Percentiles rank a stretch among this genome's conserved stretches.
Evolutionary conservation across 2,888 invertebrate species (phyloP).

Genomic region (Drosophila macrospina): DNA sequence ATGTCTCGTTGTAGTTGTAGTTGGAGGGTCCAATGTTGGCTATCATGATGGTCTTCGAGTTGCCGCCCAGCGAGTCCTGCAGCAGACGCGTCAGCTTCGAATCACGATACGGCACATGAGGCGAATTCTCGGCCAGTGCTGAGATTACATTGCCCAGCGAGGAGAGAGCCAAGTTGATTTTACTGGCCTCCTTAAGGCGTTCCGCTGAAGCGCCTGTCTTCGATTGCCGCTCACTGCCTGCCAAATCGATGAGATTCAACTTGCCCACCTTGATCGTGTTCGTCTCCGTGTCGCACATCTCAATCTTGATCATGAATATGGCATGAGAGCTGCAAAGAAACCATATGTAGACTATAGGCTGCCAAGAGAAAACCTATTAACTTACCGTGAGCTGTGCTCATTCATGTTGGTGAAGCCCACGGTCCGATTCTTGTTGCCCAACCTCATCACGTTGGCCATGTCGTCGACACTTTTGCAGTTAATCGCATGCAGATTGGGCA

Average conservation of each 20-base stretch:
- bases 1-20: slow-evolving; percentile 98
- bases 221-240: slow-evolving; percentile 98
- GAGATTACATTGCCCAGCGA: slow-evolving; percentile 99
- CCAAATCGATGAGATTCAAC: slow-evolving; percentile 98
- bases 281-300: slow-evolving; percentile 92
- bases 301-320: slow-evolving; percentile 98
- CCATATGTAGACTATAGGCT: not conserved
- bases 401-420: slow-evolving; percentile 99
- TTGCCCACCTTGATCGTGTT: slow-evolving; percentile 92
- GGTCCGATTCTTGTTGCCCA: slow-evolving; percentile 97
- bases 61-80: slow-evolving; percentile 99
- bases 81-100: slow-evolving; percentile 98
- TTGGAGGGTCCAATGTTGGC: slow-evolving; percentile 99
- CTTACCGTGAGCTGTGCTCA: slow-evolving; percentile 93
- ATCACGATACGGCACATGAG: slow-evolving; percentile 98
- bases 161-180: slow-evolving; percentile 98
- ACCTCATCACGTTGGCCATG: slow-evolving; percentile 96
- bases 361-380: not conserved
- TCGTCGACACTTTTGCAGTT: slow-evolving; percentile 97
- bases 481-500: slow-evolving; percentile 97
- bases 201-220: slow-evolving; percentile 98
- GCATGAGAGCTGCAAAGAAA: slow-evolving; percentile 92
- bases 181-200: slow-evolving; percentile 96
- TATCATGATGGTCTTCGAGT: slow-evolving; percentile 99
- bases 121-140: slow-evolving; percentile 96